Base-by-base conservation (phyloP, 2,113 vertebrate genomes). In the Notothenia rossii region DNA sequence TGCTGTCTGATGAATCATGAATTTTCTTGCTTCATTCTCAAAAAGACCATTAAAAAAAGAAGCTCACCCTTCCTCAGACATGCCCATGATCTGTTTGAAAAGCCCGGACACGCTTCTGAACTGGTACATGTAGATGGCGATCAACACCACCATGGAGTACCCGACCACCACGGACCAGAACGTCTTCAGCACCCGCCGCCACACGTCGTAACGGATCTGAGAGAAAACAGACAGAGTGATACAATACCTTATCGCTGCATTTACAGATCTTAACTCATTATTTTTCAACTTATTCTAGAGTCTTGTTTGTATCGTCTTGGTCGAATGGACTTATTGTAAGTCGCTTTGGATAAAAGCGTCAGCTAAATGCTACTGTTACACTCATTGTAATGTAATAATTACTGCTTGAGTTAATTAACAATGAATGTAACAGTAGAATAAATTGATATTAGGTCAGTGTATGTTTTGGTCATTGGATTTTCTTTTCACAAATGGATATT, bases 1-100 rank as follows among this genome's bases (percentile, higher is more conserved):
- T 71, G 40, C 25, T 63, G 18, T 12, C 11, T 33, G 9, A 43
- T 1, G 9, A 68, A 64, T 40, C 9, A n/a, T 13, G 9, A 0
- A 33, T 40, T 20, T 66, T 20, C 22, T 45, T 66, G 25, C 48
- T 64, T 72, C 5, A 2, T 63, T 54, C 9, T 3, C 15, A 63
- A 54, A 33, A 73, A 40, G 20, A 14, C 3, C 2, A n/a, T 36
- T 17, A 15, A 36, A 29, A 5, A 43, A 65, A 59, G 4, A 61
- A 12, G 71, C 94, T 91, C 79, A 95, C 94, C 94, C 93, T 13
- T 96, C 95, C 77, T 96, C 95, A 6, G 95, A 95, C 82, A 96
- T 94, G 74, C 94, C 94, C 80, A 95, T 91, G 22, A 94, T 94
- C 79, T 95, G 92, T 56, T 72, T 92, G 79, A 96, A 94, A 66